Evolutionary conservation across 2,888 invertebrate species (phyloP).

Genomic region (Fragum whitleyi): DNA sequence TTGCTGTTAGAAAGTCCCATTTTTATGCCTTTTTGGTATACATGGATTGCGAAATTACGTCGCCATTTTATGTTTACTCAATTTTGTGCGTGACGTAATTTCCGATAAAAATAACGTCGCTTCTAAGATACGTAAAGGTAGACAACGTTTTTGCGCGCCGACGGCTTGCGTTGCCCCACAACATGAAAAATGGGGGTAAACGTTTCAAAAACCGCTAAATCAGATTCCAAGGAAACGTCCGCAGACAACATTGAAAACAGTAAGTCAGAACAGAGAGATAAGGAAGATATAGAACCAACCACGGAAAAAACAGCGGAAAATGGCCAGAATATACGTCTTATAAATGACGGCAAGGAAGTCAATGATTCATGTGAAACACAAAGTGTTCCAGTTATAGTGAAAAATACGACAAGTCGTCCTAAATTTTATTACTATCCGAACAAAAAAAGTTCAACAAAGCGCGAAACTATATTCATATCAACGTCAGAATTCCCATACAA

Average conservation of each 20-base stretch:
- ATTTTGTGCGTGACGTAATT: slow-evolving; percentile 35
- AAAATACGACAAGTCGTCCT: background rate
- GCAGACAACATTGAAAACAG: background rate
- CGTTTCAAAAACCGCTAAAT: background rate
- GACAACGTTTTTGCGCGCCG: background rate
- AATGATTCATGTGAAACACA: slow-evolving; percentile 2
- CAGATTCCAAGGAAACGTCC: background rate
- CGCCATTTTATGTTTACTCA: background rate
- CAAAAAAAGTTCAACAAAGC: background rate
- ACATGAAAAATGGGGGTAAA: background rate
- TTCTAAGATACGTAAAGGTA: slow-evolving; percentile 3
- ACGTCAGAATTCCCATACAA: slow-evolving; percentile 55
- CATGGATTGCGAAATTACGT: background rate
- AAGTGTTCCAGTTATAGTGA: background rate
- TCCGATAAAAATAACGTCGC: slow-evolving; percentile 26
- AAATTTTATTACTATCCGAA: slow-evolving; percentile 48
- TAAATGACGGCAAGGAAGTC: slow-evolving; percentile 26
- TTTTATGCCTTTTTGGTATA: too few species aligned
- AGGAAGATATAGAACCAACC: background rate
- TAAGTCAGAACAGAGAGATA: background rate
- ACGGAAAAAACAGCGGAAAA: background rate
- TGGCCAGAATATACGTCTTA: background rate
- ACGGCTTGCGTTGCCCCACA: background rate
- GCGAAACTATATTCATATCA: slow-evolving; percentile 41
- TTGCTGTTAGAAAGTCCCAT: background rate